Base-by-base conservation (phyloP, 2,797 vertebrate species). In the Cheirogaleus major region DNA sequence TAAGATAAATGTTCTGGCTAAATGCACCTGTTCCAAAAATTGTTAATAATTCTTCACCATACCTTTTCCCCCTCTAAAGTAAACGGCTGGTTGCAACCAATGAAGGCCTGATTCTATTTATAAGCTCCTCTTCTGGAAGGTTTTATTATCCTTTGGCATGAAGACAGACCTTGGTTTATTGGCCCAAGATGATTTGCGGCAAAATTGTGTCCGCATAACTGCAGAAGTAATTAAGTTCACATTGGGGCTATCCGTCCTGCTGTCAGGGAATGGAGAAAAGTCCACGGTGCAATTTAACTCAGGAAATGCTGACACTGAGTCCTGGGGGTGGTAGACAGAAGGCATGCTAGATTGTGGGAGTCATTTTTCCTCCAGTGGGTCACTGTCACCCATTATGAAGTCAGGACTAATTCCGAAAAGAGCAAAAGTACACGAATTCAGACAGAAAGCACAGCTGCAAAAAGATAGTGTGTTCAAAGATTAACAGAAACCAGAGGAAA, bases 171-270 rank as follows among this genome's bases (percentile, higher is more conserved):
- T 88, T 87, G 22, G 92, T 63, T 96, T 95, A 96, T 93, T 95
- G 89, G 43, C 5, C 32, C 41, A 84, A 65, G 70, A 82, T 91
- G 70, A 97, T 90, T 94, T 95, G 69, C 70, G 95, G 93, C 61
- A 93, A 95, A 93, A 69, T 38, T 75, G 17, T 95, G 80, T 90
- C 80, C 32, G 5, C 22, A 50, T 93, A 95, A 93, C 76, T 93
- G 52, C 45, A 95, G 79, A 79, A 89, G 84, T 96, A 92, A 96
- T 97, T 97, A 97, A 93, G 45, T 72, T 35, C 85, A 67, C 27
- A 12, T 35, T 82, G 59, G 30, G 50, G n/a, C 27, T 83, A 20
- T 96, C 23, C 27, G 15, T 87, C 27, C 50, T 84, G 18, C 76
- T 93, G 72, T 89, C 69, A 84, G 48, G 18, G 57, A 15, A 30